A percentile compares a stretch with the other conserved stretches of the same genome.
phyloP scores from a whole-genome alignment of 1,140 invertebrate species.

The Adoxophyes honmai region DNA sequence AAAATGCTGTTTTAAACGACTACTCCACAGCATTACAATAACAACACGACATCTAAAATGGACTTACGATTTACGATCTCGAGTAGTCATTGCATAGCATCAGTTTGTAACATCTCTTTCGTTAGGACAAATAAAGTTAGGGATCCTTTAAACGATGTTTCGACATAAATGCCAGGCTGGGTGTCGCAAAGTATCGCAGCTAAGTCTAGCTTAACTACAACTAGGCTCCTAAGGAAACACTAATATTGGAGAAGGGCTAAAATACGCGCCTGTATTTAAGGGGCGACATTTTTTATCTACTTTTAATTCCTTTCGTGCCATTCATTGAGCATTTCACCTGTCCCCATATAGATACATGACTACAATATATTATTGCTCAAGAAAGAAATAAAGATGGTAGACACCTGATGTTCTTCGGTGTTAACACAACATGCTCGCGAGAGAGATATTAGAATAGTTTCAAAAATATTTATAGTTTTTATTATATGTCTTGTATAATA shows the following conservation, averaged over 20 bases:
- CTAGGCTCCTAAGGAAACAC: slow-evolving; percentile 45
- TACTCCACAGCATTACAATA: too few relatives aligned
- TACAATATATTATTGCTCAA: slow-evolving; percentile 57
- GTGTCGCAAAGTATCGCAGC: slow-evolving; percentile 27
- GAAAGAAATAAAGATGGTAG: slow-evolving; percentile 30
- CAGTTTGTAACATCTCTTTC: too few relatives aligned
- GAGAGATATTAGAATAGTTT: slow-evolving; percentile 46
- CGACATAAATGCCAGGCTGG: slow-evolving; percentile 22
- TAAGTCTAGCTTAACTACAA: slow-evolving; percentile 41
- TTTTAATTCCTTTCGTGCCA: slow-evolving; percentile 70
- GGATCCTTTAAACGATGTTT: not conserved
- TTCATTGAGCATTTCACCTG: slow-evolving; percentile 51
- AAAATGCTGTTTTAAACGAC: too few relatives aligned
- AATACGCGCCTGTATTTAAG: slow-evolving; percentile 29
- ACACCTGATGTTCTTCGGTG: slow-evolving; percentile 12
- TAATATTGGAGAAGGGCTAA: slow-evolving; percentile 39
- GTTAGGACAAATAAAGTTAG: too few relatives aligned
- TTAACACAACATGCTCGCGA: slow-evolving; percentile 16
- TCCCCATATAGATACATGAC: slow-evolving; percentile 36
- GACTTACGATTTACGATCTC: too few relatives aligned
- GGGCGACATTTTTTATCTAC: slow-evolving; percentile 40
- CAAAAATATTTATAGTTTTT: slow-evolving; percentile 55
- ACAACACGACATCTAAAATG: too few relatives aligned
- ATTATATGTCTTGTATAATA: slow-evolving; percentile 37
- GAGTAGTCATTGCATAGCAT: too few relatives aligned